These are phyloP conservation scores for Bedellia somnulentella DNA, from an alignment of 2,888 invertebrate genomes.

Conservation along the genomic window DNA sequence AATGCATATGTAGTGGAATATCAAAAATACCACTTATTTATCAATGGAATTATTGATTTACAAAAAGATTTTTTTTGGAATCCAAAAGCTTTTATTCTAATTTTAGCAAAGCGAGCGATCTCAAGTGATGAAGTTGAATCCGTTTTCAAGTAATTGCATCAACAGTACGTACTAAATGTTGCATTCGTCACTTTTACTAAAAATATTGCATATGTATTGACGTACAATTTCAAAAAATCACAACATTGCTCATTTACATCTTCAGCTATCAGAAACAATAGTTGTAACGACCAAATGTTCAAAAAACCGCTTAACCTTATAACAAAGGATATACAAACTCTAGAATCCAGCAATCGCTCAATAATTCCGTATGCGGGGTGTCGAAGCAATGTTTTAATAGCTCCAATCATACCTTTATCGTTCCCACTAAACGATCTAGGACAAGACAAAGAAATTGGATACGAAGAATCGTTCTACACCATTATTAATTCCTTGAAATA, in stretches of 20 bases:
- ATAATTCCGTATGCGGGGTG: conserved; percentile 6
- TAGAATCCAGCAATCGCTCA: neutral
- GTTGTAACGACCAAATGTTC: neutral
- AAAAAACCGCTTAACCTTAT: neutral
- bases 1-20: neutral
- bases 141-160: neutral
- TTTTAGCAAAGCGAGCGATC: neutral
- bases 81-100: neutral
- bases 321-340: conserved; percentile 7
- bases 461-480: conserved; percentile 7
- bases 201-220: neutral
- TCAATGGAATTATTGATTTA: neutral
- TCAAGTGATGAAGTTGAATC: neutral
- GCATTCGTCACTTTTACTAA: neutral
- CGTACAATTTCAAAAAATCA: conserved; percentile 1
- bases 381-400: conserved; percentile 5
- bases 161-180: conserved; percentile 1
- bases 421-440: neutral
- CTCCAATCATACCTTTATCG: conserved; percentile 3
- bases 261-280: conserved; percentile 5
- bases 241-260: conserved; percentile 6
- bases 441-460: conserved; percentile 5
- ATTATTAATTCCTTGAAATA: conserved; percentile 5
- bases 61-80: conserved; percentile 2
- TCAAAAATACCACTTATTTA: neutral